Conservation (phyloP, 1,140 invertebrate species). For the Drosophila bipectinata region DNA sequence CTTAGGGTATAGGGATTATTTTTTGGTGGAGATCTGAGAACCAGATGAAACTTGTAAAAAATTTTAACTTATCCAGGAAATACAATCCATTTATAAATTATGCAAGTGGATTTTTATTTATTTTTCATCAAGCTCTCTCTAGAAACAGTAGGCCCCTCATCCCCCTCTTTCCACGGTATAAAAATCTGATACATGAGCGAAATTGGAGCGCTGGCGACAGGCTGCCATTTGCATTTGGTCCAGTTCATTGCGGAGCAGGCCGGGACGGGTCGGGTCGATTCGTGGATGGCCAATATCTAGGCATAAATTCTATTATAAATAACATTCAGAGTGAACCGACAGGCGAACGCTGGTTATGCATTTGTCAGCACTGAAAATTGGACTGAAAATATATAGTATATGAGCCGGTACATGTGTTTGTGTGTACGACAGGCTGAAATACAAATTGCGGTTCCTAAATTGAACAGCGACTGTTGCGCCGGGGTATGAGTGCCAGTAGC, state of each 20-base stretch:
- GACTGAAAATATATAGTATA: slow-evolving; percentile 40
- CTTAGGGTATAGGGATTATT: no score
- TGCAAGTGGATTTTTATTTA: no score
- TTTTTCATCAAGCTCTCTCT: no score
- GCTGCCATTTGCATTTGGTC: slow-evolving; percentile 76
- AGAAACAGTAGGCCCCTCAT: background rate
- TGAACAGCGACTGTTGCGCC: slow-evolving; percentile 44
- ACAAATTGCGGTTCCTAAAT: slow-evolving; percentile 79
- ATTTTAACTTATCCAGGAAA: no score
- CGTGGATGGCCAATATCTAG: slow-evolving; percentile 49
- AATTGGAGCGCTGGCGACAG: slow-evolving; percentile 66
- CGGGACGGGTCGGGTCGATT: background rate
- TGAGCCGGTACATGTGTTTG: slow-evolving; percentile 7
- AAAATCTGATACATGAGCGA: slow-evolving; percentile 52
- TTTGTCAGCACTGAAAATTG: slow-evolving; percentile 79
- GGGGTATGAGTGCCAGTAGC: background rate
- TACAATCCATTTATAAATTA: no score
- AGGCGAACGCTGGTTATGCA: slow-evolving; percentile 60
- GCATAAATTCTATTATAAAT: slow-evolving; percentile 82
- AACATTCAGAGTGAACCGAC: slow-evolving; percentile 63
- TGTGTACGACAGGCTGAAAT: slow-evolving; percentile 42
- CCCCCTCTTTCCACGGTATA: background rate
- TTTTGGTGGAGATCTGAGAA: no score
- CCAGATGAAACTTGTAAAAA: no score
- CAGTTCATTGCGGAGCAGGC: slow-evolving; percentile 15